Conservation (phyloP, 2,888 invertebrate species). For the Ennomos fuscantarius region DNA sequence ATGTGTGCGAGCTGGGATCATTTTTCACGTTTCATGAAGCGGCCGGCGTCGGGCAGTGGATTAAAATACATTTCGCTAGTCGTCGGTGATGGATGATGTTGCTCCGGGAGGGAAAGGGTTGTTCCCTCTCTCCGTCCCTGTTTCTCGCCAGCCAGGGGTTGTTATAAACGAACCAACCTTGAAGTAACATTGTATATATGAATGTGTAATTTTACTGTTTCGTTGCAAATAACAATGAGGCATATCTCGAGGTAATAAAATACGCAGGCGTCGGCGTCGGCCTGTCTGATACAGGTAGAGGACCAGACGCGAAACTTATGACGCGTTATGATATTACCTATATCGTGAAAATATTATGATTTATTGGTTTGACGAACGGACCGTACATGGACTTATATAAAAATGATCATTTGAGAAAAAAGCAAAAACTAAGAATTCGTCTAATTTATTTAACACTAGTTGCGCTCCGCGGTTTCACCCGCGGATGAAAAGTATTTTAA, state of each 20-base stretch:
- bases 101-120: constrained; percentile 70
- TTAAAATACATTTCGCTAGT: constrained; percentile 84
- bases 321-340: not conserved
- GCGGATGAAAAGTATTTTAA: no score
- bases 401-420: no score
- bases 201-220: constrained; percentile 59
- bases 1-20: constrained; percentile 67
- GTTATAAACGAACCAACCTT: constrained; percentile 54
- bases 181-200: constrained; percentile 55
- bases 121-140: constrained; percentile 38
- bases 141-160: constrained; percentile 27
- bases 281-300: constrained; percentile 26
- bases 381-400: no score
- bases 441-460: no score
- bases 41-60: constrained; percentile 76
- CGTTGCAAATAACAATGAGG: constrained; percentile 30
- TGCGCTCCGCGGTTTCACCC: no score
- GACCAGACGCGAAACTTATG: not conserved
- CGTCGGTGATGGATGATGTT: constrained; percentile 74
- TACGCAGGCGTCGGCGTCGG: constrained; percentile 35
- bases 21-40: constrained; percentile 85
- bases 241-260: constrained; percentile 27
- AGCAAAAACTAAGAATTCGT: no score
- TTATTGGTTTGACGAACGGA: no score
- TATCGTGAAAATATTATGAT: not conserved